Evolutionary conservation across 2,888 invertebrate genomes (phyloP), one percentile per base, ranked within the genome.

Genomic region (Melanotus villosus): DNA sequence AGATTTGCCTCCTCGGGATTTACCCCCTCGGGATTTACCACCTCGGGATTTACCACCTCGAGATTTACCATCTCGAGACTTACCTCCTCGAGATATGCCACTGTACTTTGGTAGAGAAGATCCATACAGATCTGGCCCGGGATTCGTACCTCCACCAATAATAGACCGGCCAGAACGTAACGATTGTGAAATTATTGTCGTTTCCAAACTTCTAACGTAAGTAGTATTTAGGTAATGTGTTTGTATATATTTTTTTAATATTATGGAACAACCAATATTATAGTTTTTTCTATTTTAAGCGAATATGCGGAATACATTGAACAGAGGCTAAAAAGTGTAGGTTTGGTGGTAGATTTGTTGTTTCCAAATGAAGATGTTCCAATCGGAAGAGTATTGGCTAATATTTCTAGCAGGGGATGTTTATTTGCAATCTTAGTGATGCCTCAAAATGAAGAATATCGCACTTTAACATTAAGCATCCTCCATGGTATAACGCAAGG

Each of bases 361-460:
- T 96, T 95, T 81, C 96, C 97, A 0, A 95, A 96, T 84, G 96
- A 95, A 81, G 95, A 96, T 80, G 93, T 95, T 0, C 92, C 95
- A 0, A 89, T 96, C 9, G 87, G 88, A 36, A 88, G 91, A 76
- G 92, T 96, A 18, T 85, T 97, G 23, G 95, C 95, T 6, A 96
- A 96, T 80, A 94, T 97, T 67, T 92, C 95, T 0, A 92, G 93
- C 3, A 89, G 95, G n/a, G 96, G 96, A 5, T 94, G 95, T 75
- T 88, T 96, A 1, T 98, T 95, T 85, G 96, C 96, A 0, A 92
- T 97, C 71, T 88, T 97, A 12, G 90, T 97, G 0, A 94, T 92
- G 84, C 92, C 92, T 0, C 91, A 92, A 79, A 96, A 98, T 82
- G 94, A 95, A 81, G 92, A 93, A 74, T 91, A 95, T 77, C 90